Evolutionary conservation across 2,113 vertebrate genomes (phyloP).

Genomic region (Dasyprocta punctata): DNA sequence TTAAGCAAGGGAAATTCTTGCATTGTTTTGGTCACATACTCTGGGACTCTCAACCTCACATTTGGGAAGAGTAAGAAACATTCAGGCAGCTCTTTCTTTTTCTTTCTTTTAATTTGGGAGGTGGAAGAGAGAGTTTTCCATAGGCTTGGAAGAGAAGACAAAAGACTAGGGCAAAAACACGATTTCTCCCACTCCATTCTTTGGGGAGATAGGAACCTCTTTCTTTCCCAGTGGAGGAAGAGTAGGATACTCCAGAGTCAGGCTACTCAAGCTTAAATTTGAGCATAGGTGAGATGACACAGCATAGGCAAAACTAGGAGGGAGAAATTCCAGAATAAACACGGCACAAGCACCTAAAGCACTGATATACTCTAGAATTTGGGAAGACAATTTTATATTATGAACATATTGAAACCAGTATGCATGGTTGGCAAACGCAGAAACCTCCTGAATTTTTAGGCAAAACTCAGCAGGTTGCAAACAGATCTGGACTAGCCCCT

Average conservation of each 20-base stretch:
- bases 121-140: background rate
- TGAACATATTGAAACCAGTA: background rate
- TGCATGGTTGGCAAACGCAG: background rate
- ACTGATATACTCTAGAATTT: background rate
- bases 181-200: background rate
- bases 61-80: background rate
- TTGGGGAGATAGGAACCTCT: background rate
- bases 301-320: background rate
- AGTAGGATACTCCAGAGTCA: background rate
- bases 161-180: background rate
- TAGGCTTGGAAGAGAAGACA: background rate
- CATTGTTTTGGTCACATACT: background rate
- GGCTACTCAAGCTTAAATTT: background rate
- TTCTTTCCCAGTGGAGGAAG: background rate
- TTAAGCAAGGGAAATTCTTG: background rate
- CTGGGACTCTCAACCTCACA: background rate
- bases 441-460: background rate
- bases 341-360: background rate
- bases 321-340: background rate
- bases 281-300: background rate
- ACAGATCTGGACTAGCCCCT: background rate
- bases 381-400: background rate
- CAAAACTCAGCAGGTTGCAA: background rate
- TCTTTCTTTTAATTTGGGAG: background rate
- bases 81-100: background rate